Evolutionary conservation across 2,797 vertebrate genomes (phyloP).

Genomic region (Anabacerthia variegaticeps): DNA sequence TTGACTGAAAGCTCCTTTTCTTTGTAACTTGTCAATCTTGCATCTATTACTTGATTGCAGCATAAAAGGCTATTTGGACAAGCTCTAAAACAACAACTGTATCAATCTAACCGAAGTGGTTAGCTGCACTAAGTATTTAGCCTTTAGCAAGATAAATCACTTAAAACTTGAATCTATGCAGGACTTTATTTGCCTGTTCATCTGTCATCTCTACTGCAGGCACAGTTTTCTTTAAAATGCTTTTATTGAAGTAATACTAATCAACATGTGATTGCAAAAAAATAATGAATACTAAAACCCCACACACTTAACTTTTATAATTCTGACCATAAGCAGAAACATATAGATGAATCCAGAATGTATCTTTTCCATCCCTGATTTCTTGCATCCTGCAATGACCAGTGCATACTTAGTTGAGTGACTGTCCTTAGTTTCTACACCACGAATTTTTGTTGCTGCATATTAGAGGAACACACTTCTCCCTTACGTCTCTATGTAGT

Average conservation of each 20-base stretch:
- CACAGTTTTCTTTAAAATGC: neutral
- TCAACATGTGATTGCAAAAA: neutral
- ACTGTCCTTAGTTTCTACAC: neutral
- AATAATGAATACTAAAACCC: neutral
- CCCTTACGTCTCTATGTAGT: neutral
- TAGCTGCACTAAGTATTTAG: slow-evolving; percentile 71
- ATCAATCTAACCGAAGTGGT: slow-evolving; percentile 77
- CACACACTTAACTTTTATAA: neutral
- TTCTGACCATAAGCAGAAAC: neutral
- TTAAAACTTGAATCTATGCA: slow-evolving; percentile 59
- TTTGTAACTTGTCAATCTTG: slow-evolving; percentile 89
- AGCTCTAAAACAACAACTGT: slow-evolving; percentile 77
- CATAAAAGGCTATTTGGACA: slow-evolving; percentile 82
- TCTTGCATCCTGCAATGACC: neutral
- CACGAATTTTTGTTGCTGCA: neutral
- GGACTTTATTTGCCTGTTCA: slow-evolving; percentile 56
- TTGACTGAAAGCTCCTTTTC: slow-evolving; percentile 92
- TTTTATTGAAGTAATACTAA: neutral
- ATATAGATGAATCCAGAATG: neutral
- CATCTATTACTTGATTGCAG: slow-evolving; percentile 82
- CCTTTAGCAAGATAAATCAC: slow-evolving; percentile 63
- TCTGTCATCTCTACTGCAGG: slow-evolving; percentile 23
- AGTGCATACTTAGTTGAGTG: neutral
- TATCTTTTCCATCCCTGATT: neutral
- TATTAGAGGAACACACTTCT: neutral